Base-by-base conservation (phyloP, 2,113 vertebrate species). In the Dunckerocampus dactyliophorus region DNA sequence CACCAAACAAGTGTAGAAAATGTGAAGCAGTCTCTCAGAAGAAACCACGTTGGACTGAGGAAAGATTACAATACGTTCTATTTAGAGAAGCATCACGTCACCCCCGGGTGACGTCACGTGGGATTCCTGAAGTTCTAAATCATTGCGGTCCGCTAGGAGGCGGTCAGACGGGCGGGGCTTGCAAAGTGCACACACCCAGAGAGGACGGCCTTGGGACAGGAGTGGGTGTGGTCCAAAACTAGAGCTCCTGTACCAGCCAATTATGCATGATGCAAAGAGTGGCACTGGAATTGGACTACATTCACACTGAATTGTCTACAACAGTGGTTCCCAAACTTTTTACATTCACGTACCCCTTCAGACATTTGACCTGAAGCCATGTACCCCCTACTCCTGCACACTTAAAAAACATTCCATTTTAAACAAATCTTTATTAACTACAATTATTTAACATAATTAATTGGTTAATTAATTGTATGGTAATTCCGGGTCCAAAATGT, bases 81-180 rank as follows among this genome's bases (percentile, higher is more conserved):
- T 98, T 98, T 97, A 95, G 93, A 97, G 95, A 91, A 94, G 93
- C 95, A 98, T 98, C 95, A 98, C 95, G 94, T 98, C 95, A 97
- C 92, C 95, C 85, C 88, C 46, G 72, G 92, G 93, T 98, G 95
- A 98, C 95, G 95, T 98, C 95, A 97, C 95, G 95, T 97, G 95
- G 95, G 95, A 98, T 98, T 98, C 95, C 95, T 98, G 94, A 97
- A 97, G 94, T 97, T 97, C 94, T 97, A 96, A 97, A 97, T 97
- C 95, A 97, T 96, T 94, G 95, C 93, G 93, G 94, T 93, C 91
- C 90, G 89, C 75, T 72, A 71, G 82, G 84, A 69, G 83, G 72
- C 81, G 74, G 81, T 69, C 65, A 68, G 83, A 60, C 59, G 81
- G 90, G 89, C 82, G 85, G 81, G 60, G 82, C 66, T 68, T 67